Percentiles rank a stretch among this genome's conserved stretches.
phyloP scores from a whole-genome alignment of 1,140 invertebrate genomes.

The Drosophila bocqueti region DNA sequence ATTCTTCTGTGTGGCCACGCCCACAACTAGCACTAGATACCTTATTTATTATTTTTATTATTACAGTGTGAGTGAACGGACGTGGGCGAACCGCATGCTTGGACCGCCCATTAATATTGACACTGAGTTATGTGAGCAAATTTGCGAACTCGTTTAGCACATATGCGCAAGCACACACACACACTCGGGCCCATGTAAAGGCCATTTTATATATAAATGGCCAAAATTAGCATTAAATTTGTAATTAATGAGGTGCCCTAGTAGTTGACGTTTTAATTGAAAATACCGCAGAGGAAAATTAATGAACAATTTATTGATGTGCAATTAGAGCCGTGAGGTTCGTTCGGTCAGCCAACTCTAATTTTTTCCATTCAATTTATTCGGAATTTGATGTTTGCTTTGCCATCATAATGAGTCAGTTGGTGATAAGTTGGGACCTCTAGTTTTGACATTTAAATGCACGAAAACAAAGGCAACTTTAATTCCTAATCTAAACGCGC shows the following conservation, averaged over 20 bases:
- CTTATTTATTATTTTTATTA: constrained; percentile 21
- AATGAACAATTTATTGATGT: constrained; percentile 60
- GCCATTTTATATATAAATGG: constrained; percentile 57
- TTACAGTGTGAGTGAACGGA: constrained; percentile 6
- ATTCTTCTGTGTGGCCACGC: constrained; percentile 42
- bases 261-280: constrained; percentile 74
- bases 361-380: constrained; percentile 6
- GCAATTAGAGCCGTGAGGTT: constrained; percentile 52
- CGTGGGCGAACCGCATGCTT: constrained; percentile 32
- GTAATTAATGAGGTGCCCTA: constrained; percentile 70
- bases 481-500: constrained; percentile 39
- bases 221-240: constrained; percentile 67
- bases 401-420: constrained; percentile 12
- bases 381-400: constrained; percentile 7
- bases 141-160: constrained; percentile 58
- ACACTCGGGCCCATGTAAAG: constrained; percentile 15
- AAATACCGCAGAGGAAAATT: constrained; percentile 58
- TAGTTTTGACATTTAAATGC: constrained; percentile 32
- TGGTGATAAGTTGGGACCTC: constrained; percentile 19
- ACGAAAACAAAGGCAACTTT: constrained; percentile 31
- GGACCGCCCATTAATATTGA: constrained; percentile 67
- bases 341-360: constrained; percentile 11
- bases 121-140: constrained; percentile 69
- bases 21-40: constrained; percentile 46
- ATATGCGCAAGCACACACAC: constrained; percentile 12